These are phyloP conservation scores for Telmatochromis sp. DNA, from an alignment of 2,113 vertebrate species.

Conservation along the genomic window DNA sequence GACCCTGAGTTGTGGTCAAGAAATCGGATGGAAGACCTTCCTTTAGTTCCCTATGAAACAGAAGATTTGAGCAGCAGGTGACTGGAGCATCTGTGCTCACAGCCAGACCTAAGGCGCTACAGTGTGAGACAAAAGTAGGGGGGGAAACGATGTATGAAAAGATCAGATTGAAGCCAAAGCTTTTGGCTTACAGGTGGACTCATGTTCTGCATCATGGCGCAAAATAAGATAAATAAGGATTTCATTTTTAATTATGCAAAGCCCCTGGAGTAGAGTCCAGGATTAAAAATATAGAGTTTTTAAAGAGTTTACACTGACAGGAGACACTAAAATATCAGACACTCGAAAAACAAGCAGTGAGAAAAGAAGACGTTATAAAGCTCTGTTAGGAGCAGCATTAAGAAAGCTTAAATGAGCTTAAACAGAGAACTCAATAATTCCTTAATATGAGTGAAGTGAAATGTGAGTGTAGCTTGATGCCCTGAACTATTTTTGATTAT, in stretches of 20 bases:
- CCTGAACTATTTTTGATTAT: background rate
- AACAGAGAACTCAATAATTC: background rate
- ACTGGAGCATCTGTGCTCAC: background rate
- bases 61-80: background rate
- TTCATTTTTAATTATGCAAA: background rate
- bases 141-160: fast-evolving
- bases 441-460: background rate
- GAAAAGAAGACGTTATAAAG: background rate
- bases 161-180: background rate
- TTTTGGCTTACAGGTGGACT: background rate
- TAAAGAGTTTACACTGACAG: background rate
- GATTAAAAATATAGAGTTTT: background rate
- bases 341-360: background rate
- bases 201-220: background rate
- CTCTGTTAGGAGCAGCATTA: background rate
- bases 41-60: background rate
- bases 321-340: background rate
- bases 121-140: background rate
- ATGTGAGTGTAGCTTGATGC: background rate
- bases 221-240: background rate
- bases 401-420: background rate
- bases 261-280: background rate
- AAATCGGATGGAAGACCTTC: background rate
- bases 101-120: background rate
- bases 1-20: background rate